Evolutionary conservation across 1,140 invertebrate species (phyloP).

Genomic region (Drosophila repleta): DNA sequence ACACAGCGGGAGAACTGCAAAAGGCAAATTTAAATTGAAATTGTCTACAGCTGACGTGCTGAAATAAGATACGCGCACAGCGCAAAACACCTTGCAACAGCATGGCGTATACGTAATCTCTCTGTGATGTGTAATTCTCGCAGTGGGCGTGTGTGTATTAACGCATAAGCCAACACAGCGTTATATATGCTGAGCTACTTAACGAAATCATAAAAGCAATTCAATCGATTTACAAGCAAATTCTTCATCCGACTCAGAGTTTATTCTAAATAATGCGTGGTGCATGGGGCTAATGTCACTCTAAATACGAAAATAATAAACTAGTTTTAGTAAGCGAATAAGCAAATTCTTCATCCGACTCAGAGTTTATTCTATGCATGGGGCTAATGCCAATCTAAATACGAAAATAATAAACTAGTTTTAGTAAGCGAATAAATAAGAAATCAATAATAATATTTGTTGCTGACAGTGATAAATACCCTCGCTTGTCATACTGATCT

Average conservation of each 20-base stretch:
- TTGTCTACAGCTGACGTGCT: conserved; percentile 75
- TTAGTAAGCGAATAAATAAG: not conserved
- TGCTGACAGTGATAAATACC: too few species aligned
- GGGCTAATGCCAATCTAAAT: not conserved
- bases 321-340: not conserved
- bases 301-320: not conserved
- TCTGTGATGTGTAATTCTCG: conserved; percentile 7
- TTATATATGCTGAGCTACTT: conserved; percentile 27
- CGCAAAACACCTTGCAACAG: conserved; percentile 41
- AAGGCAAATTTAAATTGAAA: conserved; percentile 82
- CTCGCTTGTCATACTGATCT: too few species aligned
- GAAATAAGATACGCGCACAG: conserved; percentile 67
- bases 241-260: not conserved
- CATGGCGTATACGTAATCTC: conserved; percentile 72
- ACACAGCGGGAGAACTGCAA: conserved; percentile 40
- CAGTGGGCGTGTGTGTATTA: conserved; percentile 13
- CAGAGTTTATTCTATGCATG: not conserved
- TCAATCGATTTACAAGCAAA: conserved; percentile 16
- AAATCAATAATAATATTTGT: too few species aligned
- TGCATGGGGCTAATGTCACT: not conserved
- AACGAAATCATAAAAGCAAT: conserved; percentile 67
- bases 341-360: not conserved
- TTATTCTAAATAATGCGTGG: not conserved
- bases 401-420: not conserved
- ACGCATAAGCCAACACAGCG: conserved; percentile 15